A percentile compares a stretch with the other conserved stretches of the same genome.
Conservation (phyloP, 2,888 invertebrate species). For the Tortricodes alternella region DNA sequence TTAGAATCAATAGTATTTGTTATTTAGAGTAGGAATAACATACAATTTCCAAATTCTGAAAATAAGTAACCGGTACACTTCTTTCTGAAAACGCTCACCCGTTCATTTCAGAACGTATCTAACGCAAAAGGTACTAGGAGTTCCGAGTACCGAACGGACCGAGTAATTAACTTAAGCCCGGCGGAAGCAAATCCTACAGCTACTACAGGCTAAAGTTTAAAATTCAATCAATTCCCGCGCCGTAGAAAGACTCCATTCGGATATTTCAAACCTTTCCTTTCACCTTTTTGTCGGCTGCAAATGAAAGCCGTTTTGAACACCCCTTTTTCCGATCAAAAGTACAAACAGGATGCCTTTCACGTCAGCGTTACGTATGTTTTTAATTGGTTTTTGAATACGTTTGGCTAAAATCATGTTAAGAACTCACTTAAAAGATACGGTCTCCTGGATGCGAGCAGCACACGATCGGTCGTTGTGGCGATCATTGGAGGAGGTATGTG, state of each 20-base stretch:
- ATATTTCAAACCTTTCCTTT: conserved; percentile 46
- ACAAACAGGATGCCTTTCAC: conserved; percentile 18
- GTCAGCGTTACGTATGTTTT: conserved; percentile 7
- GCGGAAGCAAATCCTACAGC: conserved; percentile 34
- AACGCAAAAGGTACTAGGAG: background rate
- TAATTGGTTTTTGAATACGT: background rate
- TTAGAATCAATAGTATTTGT: no score
- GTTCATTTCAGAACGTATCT: background rate
- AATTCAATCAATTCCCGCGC: conserved; percentile 65
- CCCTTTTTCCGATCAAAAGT: conserved; percentile 20
- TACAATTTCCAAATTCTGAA: no score
- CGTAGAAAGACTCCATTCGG: conserved; percentile 46
- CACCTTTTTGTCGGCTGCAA: conserved; percentile 30
- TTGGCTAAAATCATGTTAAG: background rate
- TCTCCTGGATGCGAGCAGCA: no score
- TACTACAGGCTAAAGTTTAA: conserved; percentile 55
- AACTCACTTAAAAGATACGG: no score
- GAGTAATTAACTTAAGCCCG: conserved; percentile 23
- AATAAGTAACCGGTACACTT: no score
- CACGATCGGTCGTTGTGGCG: no score
- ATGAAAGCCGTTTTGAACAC: conserved; percentile 28
- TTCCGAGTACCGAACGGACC: conserved; percentile 17
- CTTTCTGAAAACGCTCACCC: no score
- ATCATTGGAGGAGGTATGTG: no score
- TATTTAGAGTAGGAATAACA: no score